These are phyloP conservation scores for Trissolcus basalis DNA, from an alignment of 1,140 invertebrate species.

Conservation along the genomic window DNA sequence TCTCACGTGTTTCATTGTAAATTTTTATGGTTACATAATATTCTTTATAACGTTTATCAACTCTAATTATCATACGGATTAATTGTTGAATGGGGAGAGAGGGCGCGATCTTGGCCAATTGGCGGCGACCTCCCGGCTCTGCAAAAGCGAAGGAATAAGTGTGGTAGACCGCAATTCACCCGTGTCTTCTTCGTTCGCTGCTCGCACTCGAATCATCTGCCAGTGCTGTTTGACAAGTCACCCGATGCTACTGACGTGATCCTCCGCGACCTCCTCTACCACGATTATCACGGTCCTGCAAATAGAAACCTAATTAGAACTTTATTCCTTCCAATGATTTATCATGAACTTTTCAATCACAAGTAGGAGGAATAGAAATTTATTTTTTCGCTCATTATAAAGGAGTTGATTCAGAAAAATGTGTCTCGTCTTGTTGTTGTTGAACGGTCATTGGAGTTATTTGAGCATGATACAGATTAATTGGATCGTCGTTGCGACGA, in stretches of 20 bases:
- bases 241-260: conserved; percentile 72
- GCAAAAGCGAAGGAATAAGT: conserved; percentile 68
- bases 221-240: conserved; percentile 55
- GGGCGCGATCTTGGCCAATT: conserved; percentile 49
- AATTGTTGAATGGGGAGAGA: conserved; percentile 65
- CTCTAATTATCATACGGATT: conserved; percentile 70
- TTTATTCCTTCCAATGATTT: conserved; percentile 1
- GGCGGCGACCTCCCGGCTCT: conserved; percentile 57
- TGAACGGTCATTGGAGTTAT: background rate
- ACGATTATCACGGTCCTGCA: conserved; percentile 72
- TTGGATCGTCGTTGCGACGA: background rate
- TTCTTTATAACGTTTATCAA: conserved; percentile 65
- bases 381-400: too few species aligned
- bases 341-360: too few species aligned
- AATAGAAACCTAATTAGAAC: conserved; percentile 9
- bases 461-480: background rate
- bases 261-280: conserved; percentile 70
- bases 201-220: conserved; percentile 41
- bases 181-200: conserved; percentile 61
- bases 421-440: too few species aligned
- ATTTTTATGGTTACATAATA: conserved; percentile 67
- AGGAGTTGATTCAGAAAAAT: too few species aligned
- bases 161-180: conserved; percentile 67
- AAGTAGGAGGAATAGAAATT: too few species aligned
- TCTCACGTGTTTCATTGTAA: conserved; percentile 59